Conservation (phyloP, 2,113 vertebrate species). For the Melanostigma gelatinosum region DNA sequence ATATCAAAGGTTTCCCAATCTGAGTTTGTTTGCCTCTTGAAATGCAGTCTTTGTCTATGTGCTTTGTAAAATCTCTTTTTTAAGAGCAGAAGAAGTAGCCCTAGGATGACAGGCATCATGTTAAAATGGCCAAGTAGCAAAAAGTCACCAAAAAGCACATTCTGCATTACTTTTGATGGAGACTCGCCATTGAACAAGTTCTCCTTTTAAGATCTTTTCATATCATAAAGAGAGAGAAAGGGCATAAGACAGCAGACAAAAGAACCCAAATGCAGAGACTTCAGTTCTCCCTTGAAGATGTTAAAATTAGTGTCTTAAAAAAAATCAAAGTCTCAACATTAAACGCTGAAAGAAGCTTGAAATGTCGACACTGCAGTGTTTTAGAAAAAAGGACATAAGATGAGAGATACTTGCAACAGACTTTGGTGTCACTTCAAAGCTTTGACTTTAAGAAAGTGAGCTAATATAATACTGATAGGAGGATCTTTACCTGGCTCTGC, state of each 20-base stretch:
- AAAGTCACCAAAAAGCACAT: constrained; percentile 73
- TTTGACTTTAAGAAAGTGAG: constrained; percentile 76
- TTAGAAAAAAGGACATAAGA: constrained; percentile 77
- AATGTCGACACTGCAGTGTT: constrained; percentile 81
- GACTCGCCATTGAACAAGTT: constrained; percentile 77
- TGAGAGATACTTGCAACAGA: constrained; percentile 80
- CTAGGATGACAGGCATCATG: constrained; percentile 70
- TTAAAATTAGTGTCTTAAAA: constrained; percentile 83
- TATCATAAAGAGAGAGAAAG: constrained; percentile 69
- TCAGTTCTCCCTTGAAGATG: constrained; percentile 81
- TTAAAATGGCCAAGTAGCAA: constrained; percentile 77
- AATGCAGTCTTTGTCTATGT: constrained; percentile 65
- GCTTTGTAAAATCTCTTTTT: constrained; percentile 68
- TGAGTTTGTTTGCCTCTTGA: constrained; percentile 74
- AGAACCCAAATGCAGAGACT: constrained; percentile 76
- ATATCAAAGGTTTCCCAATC: constrained; percentile 78
- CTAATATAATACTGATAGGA: constrained; percentile 76
- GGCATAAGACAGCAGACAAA: constrained; percentile 80
- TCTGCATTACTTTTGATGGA: constrained; percentile 74
- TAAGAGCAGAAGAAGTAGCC: constrained; percentile 59
- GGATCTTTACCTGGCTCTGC: constrained; percentile 72
- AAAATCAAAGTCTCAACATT: constrained; percentile 83
- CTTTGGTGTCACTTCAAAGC: constrained; percentile 85
- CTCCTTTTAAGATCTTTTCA: constrained; percentile 73
- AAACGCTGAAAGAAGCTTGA: constrained; percentile 79